Percentiles rank a stretch among this genome's conserved stretches.
phyloP scores from a whole-genome alignment of 2,888 invertebrate species.

The Erebia palarica region DNA sequence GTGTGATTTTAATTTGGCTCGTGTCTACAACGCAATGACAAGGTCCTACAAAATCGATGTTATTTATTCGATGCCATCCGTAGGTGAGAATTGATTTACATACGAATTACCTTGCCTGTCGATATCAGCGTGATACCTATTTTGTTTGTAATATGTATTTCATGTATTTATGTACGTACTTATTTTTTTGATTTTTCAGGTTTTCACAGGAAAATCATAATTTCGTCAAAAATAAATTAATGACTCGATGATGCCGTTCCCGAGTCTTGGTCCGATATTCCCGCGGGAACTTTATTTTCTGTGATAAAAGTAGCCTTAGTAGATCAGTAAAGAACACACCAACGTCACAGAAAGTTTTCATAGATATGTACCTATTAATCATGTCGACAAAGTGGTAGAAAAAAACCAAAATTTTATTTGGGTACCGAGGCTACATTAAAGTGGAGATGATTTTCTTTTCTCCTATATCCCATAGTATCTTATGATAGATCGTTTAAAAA shows the following conservation, averaged over 20 bases:
- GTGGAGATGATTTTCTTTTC: no score
- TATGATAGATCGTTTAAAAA: no score
- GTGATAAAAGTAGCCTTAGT: no score
- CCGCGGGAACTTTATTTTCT: no score
- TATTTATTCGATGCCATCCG: background rate
- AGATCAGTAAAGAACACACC: no score
- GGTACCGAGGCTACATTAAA: no score
- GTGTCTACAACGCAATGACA: background rate
- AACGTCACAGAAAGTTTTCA: no score
- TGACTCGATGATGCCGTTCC: background rate
- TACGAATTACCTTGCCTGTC: background rate
- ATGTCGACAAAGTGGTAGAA: no score
- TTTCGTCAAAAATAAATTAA: no score
- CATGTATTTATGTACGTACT: background rate
- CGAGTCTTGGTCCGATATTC: background rate
- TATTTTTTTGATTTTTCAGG: background rate
- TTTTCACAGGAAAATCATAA: background rate
- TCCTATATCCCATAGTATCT: no score
- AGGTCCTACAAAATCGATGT: conserved; percentile 5
- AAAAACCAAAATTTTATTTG: no score
- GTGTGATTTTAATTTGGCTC: background rate
- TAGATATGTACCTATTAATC: no score
- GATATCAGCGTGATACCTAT: background rate
- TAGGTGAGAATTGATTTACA: conserved; percentile 13
- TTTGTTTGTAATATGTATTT: background rate